These are phyloP conservation scores for Druon quercuslanigerum DNA, from an alignment of 1,140 invertebrate genomes.

Conservation along the genomic window DNA sequence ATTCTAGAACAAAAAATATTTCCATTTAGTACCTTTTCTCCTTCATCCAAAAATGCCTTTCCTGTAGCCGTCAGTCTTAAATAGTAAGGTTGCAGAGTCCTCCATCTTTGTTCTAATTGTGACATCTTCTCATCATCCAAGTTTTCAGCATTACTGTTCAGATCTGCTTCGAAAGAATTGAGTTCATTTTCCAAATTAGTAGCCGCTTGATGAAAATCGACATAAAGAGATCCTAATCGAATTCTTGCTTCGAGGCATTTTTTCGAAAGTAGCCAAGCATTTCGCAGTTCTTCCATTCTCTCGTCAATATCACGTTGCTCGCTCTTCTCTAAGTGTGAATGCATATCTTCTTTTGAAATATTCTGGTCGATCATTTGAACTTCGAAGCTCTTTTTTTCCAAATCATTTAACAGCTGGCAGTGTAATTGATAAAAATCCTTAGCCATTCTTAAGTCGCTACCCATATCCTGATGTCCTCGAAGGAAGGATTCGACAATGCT, in stretches of 20 bases:
- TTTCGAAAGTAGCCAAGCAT: conserved; percentile 82
- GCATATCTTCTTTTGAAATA: conserved; percentile 79
- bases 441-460: conserved; percentile 81
- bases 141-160: conserved; percentile 70
- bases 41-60: conserved; percentile 82
- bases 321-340: conserved; percentile 81
- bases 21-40: conserved; percentile 75
- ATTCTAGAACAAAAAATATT: conserved; percentile 25
- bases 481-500: conserved; percentile 85
- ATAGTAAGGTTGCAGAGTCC: conserved; percentile 78
- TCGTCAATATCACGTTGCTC: conserved; percentile 79
- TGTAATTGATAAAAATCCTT: conserved; percentile 87
- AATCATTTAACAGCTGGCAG: conserved; percentile 83
- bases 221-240: conserved; percentile 80
- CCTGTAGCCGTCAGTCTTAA: conserved; percentile 79
- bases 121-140: conserved; percentile 76
- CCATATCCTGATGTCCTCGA: conserved; percentile 85
- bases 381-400: conserved; percentile 78
- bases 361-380: conserved; percentile 78
- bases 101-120: conserved; percentile 79
- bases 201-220: conserved; percentile 84
- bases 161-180: conserved; percentile 79
- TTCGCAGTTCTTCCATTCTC: conserved; percentile 79
- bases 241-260: conserved; percentile 80
- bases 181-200: conserved; percentile 81